phyloP scores from a whole-genome alignment of 2,113 vertebrate genomes.

The Vanacampus margaritifer region DNA sequence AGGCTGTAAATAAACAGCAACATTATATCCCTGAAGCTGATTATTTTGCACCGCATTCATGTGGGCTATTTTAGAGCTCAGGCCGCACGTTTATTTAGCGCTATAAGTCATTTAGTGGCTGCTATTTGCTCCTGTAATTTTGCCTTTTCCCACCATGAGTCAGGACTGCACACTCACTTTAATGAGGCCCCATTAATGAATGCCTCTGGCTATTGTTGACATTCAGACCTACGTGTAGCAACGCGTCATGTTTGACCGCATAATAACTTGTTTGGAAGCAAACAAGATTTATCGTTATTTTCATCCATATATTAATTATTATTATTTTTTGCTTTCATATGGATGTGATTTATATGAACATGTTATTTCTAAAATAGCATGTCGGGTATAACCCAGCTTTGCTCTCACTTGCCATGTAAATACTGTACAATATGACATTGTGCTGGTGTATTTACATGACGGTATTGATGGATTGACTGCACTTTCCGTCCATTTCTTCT shows the following conservation, averaged over 20 bases:
- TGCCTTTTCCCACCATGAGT: slow-evolving; percentile 26
- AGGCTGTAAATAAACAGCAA: slow-evolving; percentile 17
- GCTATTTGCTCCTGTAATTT: slow-evolving; percentile 21
- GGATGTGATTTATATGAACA: slow-evolving; percentile 27
- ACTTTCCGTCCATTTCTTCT: slow-evolving; percentile 37
- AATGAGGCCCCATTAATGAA: slow-evolving; percentile 38
- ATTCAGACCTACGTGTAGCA: not conserved
- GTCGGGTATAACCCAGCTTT: not conserved
- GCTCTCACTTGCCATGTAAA: slow-evolving; percentile 48
- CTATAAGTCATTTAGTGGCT: slow-evolving; percentile 24
- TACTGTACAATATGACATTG: slow-evolving; percentile 29
- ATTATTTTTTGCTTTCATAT: slow-evolving; percentile 10
- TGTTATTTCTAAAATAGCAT: slow-evolving; percentile 40
- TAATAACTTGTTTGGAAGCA: slow-evolving; percentile 41
- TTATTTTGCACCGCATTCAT: not conserved
- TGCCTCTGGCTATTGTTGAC: slow-evolving; percentile 18
- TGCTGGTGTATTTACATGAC: slow-evolving; percentile 47
- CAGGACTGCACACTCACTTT: slow-evolving; percentile 28
- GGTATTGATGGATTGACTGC: slow-evolving; percentile 64
- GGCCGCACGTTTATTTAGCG: not conserved
- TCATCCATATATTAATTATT: slow-evolving; percentile 18
- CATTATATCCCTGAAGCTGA: slow-evolving; percentile 6
- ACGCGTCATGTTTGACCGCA: slow-evolving; percentile 24
- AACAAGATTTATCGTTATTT: slow-evolving; percentile 15
- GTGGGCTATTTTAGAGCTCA: slow-evolving; percentile 12